A percentile compares a stretch with the other conserved stretches of the same genome.
Evolutionary conservation across 1,140 invertebrate genomes (phyloP).

Genomic region (Bemisia tabaci): DNA sequence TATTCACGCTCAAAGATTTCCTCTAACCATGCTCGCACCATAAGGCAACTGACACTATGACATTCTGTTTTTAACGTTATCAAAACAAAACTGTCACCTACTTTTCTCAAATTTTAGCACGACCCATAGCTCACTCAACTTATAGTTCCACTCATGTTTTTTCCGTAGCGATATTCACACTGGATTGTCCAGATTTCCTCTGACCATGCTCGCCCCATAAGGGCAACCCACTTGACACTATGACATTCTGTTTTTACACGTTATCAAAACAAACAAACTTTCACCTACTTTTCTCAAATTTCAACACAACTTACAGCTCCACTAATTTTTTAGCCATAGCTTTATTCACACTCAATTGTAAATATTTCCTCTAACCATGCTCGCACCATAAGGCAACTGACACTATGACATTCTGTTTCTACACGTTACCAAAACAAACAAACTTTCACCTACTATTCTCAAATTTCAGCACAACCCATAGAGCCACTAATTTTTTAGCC

Average conservation of each 20-base stretch:
- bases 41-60: not conserved
- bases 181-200: not conserved
- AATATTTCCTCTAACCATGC: not conserved
- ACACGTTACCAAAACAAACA: not conserved
- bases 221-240: not conserved
- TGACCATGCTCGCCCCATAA: not conserved
- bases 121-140: too few species aligned
- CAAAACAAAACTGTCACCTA: too few species aligned
- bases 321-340: not conserved
- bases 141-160: not conserved
- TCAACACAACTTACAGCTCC: too few species aligned
- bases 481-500: not conserved
- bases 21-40: not conserved
- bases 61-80: too few species aligned
- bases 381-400: not conserved
- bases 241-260: not conserved
- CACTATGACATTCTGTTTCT: not conserved
- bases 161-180: not conserved
- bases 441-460: not conserved
- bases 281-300: not conserved
- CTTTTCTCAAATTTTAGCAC: too few species aligned
- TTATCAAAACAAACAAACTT: not conserved
- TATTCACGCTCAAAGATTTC: not conserved
- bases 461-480: too few species aligned
- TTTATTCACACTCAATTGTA: not conserved